Conservation (phyloP, 2,113 vertebrate species). For the Phycodurus eques region DNA sequence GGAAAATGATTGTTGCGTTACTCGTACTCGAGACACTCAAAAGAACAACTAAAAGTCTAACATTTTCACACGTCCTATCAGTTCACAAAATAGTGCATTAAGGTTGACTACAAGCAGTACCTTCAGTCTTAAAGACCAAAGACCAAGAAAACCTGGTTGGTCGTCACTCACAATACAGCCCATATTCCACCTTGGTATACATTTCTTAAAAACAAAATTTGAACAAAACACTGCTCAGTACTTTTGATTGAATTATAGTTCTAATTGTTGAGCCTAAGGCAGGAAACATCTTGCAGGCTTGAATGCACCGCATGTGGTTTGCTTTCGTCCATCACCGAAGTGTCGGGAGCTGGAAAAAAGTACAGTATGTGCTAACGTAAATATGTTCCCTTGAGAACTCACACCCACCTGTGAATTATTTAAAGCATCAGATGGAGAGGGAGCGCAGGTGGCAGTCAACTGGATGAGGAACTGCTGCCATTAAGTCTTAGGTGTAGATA, state of each 20-base stretch:
- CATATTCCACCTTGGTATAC: background rate
- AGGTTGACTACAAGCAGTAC: background rate
- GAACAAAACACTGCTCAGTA: background rate
- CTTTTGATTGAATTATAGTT: background rate
- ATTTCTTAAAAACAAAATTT: background rate
- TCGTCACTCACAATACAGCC: too few relatives aligned
- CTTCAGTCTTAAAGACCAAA: background rate
- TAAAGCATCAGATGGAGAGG: conserved; percentile 51
- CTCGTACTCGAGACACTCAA: background rate
- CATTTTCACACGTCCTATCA: background rate
- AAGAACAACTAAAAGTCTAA: background rate
- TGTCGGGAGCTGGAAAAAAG: background rate
- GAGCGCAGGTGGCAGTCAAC: conserved; percentile 21
- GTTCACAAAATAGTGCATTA: background rate
- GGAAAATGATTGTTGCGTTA: background rate
- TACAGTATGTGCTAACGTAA: background rate
- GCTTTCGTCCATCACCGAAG: background rate
- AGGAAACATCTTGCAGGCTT: background rate
- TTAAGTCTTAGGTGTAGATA: background rate
- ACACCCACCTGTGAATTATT: conserved; percentile 67
- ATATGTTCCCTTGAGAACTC: conserved; percentile 12
- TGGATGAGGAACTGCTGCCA: conserved; percentile 15
- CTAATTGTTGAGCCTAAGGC: background rate
- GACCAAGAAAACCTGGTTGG: background rate
- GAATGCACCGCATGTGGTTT: background rate